Base-by-base conservation (phyloP, 2,888 invertebrate species). In the Prosapia bicincta region DNA sequence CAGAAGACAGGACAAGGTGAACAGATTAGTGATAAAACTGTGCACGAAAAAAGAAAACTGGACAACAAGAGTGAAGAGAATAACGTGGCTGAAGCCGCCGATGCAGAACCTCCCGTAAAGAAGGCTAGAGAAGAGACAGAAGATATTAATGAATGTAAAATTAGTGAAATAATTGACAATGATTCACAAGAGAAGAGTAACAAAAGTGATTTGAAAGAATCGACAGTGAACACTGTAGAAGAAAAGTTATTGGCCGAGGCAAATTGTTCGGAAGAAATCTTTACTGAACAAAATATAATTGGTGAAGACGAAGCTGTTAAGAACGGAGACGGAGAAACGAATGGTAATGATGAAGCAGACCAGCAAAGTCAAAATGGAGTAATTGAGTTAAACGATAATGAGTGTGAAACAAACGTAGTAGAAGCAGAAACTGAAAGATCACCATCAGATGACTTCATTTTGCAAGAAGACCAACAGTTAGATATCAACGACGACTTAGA, bases 351-450 rank as follows among this genome's bases (percentile, higher is more conserved):
- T 15, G 74, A 66, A 0, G 74, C 20, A 43, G 77, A 7, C 25
- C 78, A 65, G 65, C 77, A 24, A 79, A 76, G 38, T 76, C 77
- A 80, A 69, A 76, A 78, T 15, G 77, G 78, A 68, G 72, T 68
- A n/a, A 78, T 72, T 28, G 23, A 68, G 3, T 70, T 74, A 28
- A 78, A 77, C n/a, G 76, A 74, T 28, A 72, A 75, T 30, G 70
- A 74, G 15, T 66, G 69, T 28, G 69, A 70, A 38, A 74, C 32
- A 32, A 69, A 69, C 30, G 69, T 71, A 24, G 68, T 54, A 0
- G 78, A 77, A 26, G 28, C 68, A 25, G 76, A 76, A 30, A 30
- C 30, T 23, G 76, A 71, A 69, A n/a, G n/a, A n/a, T 28, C 43
- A 26, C 65, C 67, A 15, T 30, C 66, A 2, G 66, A 73, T 25